Percentiles rank a stretch among this genome's conserved stretches.
These are phyloP conservation scores for Orientallactaga bullata DNA, from an alignment of 2,113 vertebrate genomes.

Conservation along the genomic window DNA sequence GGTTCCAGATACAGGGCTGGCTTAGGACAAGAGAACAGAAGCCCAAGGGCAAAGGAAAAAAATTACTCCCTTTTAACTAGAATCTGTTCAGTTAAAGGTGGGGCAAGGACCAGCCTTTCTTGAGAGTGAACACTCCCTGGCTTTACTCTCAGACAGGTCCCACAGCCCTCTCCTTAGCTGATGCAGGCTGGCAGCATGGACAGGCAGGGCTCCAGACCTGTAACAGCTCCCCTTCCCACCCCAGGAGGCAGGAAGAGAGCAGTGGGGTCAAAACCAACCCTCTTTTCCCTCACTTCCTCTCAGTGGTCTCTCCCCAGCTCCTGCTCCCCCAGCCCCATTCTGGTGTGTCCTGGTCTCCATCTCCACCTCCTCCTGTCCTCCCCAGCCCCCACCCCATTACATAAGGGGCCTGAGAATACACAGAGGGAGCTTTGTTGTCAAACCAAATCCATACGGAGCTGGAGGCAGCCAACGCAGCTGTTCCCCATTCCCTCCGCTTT, in stretches of 20 bases:
- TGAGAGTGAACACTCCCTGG: background rate
- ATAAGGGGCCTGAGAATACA: slow-evolving; percentile 78
- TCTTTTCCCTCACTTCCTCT: background rate
- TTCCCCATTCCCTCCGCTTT: slow-evolving; percentile 77
- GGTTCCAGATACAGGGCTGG: background rate
- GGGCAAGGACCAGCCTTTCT: background rate
- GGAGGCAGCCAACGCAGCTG: slow-evolving; percentile 77
- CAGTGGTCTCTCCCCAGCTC: background rate
- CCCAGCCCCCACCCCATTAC: slow-evolving; percentile 55
- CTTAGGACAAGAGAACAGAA: background rate
- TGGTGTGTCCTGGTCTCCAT: slow-evolving; percentile 62
- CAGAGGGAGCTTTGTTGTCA: slow-evolving; percentile 83
- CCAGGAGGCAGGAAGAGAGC: background rate
- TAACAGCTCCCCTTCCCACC: background rate
- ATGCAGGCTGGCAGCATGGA: background rate
- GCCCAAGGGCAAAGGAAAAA: background rate
- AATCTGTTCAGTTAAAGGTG: background rate
- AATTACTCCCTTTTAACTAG: background rate
- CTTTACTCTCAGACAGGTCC: background rate
- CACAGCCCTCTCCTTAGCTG: background rate
- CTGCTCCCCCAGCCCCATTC: background rate
- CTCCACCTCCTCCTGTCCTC: slow-evolving; percentile 33
- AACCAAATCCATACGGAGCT: slow-evolving; percentile 80
- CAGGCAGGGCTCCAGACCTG: background rate
- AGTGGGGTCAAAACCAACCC: background rate